These are phyloP conservation scores for Phaethornis superciliosus DNA, from an alignment of 2,113 vertebrate genomes.

Conservation along the genomic window DNA sequence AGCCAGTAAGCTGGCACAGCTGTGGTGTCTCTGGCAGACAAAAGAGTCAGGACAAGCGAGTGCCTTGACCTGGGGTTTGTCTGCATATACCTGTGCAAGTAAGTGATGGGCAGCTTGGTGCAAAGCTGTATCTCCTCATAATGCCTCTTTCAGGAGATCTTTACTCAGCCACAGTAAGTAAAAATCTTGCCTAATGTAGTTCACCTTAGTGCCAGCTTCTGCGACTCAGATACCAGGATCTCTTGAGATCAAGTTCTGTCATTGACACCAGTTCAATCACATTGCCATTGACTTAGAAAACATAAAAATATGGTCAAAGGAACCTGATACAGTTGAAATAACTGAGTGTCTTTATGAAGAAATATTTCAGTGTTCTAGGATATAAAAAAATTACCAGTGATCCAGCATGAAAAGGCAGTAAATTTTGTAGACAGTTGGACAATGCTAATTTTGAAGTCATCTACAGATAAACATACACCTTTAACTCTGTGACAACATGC, in stretches of 20 bases:
- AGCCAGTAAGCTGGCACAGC: slow-evolving; percentile 89
- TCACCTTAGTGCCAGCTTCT: neutral
- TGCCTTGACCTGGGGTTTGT: slow-evolving; percentile 86
- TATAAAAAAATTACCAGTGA: neutral
- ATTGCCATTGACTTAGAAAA: neutral
- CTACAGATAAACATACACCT: neutral
- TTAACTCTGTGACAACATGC: neutral
- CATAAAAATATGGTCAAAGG: neutral
- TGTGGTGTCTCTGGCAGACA: slow-evolving; percentile 85
- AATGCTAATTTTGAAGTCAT: neutral
- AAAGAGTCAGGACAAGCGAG: slow-evolving; percentile 85
- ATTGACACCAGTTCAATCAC: neutral
- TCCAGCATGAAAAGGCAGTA: neutral
- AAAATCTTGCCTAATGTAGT: neutral
- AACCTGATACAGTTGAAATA: neutral
- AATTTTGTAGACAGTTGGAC: neutral
- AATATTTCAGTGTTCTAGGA: neutral
- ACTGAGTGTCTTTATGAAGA: neutral
- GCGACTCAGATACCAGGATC: neutral
- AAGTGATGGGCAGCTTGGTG: slow-evolving; percentile 36
- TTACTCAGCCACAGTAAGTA: neutral
- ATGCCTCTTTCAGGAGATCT: neutral
- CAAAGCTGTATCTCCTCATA: neutral
- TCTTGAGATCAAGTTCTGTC: neutral
- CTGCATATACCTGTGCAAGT: slow-evolving; percentile 86